Evolutionary conservation across 1,140 invertebrate species (phyloP).

Genomic region (Pemphigus obesinymphae): DNA sequence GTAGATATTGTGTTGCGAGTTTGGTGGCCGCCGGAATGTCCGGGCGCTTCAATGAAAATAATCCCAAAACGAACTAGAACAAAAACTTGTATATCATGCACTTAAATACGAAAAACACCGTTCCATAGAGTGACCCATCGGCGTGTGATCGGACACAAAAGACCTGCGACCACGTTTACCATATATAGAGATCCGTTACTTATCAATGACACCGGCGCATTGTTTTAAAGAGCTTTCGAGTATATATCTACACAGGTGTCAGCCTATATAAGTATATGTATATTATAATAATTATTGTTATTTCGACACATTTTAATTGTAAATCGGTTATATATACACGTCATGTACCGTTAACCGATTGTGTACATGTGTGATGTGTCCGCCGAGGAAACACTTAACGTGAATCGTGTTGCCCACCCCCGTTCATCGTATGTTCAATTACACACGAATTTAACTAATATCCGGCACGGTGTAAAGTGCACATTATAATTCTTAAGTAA

Average conservation of each 20-base stretch:
- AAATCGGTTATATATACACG: conserved; percentile 27
- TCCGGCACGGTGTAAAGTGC: no score
- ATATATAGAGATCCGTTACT: conserved; percentile 8
- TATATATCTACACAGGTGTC: background rate
- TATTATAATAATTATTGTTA: conserved; percentile 6
- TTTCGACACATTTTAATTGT: conserved; percentile 32
- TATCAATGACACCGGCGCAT: conserved; percentile 27
- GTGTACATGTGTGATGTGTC: background rate
- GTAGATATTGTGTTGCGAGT: no score
- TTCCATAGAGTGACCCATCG: background rate
- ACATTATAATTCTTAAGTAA: background rate
- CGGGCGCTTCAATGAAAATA: background rate
- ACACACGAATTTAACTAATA: no score
- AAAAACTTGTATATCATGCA: conserved; percentile 24
- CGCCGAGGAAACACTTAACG: conserved; percentile 16
- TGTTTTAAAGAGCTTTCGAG: conserved; percentile 21
- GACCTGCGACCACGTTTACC: background rate
- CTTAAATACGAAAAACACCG: conserved; percentile 22
- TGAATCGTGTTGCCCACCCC: conserved; percentile 29
- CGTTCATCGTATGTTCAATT: background rate
- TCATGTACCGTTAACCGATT: conserved; percentile 34
- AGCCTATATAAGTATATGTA: background rate
- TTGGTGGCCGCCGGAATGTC: background rate
- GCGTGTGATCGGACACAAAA: conserved; percentile 2
- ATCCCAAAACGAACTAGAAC: conserved; percentile 13